Conservation (phyloP, 2,888 invertebrate species). For the Nudaria mundana region DNA sequence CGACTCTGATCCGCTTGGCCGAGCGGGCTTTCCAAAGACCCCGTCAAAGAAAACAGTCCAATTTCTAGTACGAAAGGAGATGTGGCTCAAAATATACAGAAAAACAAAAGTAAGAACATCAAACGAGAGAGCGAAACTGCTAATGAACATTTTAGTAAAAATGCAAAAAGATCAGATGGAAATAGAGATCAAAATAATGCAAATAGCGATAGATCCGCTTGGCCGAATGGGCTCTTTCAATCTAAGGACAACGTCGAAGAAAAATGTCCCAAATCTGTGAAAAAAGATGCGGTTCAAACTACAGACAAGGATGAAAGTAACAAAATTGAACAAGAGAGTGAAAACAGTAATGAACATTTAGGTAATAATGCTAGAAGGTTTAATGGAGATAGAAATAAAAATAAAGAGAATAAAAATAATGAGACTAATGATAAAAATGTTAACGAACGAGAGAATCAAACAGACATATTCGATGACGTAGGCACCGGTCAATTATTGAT, state of each 20-base stretch:
- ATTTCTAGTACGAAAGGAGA: constrained; percentile 27
- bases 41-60: constrained; percentile 26
- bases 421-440: constrained; percentile 42
- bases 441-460: constrained; percentile 56
- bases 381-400: constrained; percentile 16
- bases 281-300: constrained; percentile 26
- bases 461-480: constrained; percentile 41
- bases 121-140: constrained; percentile 11
- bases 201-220: constrained; percentile 50
- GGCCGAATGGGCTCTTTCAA: constrained; percentile 44
- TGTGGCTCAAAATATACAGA: constrained; percentile 29
- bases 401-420: constrained; percentile 46
- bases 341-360: constrained; percentile 9
- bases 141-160: constrained; percentile 12
- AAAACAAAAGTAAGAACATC: constrained; percentile 19
- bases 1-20: constrained; percentile 72
- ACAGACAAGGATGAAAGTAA: constrained; percentile 26
- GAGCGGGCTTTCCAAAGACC: constrained; percentile 42
- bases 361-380: constrained; percentile 23
- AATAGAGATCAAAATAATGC: constrained; percentile 27
- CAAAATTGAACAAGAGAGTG: constrained; percentile 17
- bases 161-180: constrained; percentile 20
- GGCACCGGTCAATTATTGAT: constrained; percentile 63
- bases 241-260: constrained; percentile 16
- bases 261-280: constrained; percentile 33